Evolutionary conservation across 92 coral and sea anemone genomes (phyloP), one percentile per base, ranked within the genome.

Genomic region (Actinostola sp.): DNA sequence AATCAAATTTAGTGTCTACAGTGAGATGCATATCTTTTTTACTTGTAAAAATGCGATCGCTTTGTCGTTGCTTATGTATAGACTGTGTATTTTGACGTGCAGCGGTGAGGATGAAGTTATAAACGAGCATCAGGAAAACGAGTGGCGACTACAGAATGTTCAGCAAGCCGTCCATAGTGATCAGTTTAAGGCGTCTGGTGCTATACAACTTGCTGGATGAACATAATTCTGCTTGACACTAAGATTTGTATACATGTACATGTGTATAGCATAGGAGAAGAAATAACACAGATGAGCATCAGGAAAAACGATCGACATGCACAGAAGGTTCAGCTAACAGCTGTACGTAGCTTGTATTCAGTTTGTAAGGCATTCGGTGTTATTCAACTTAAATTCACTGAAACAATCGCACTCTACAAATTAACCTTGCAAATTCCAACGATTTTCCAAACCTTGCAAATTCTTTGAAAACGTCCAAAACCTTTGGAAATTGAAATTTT

Each of bases 21-120:
- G 97, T 48, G 98, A 94, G 72, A 94, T 94, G 98, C 98, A 94
- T 44, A 91, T 94, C 25, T 94, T 94, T 77, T 94, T 91, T 57
- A 91, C 95, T 1, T 88, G 93, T 51, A 94, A 94, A 82, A 94
- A 94, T 72, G 98, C 98, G 31, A 94, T 94, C 55, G 96, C 98
- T 0, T 59, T 94, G 63, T 85, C 92, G 31, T 75, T 94, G 69
- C 82, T 94, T 34, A 92, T 94, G 45, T 94, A 94, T 63, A 74
- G 98, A 62, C 75, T 94, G 66, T 94, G 98, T 70, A 91, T 94
- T 57, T 82, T 94, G 45, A 94, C 97, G 14, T 94, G 98, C 68
- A 91, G 86, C 66, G 98, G 98, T 8, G 87, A 91, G 70, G 98
- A 93, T 57, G 96, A 87, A 27, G 92, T 85, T 29, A 92, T 78